Base-by-base conservation (phyloP, 2,888 invertebrate species). In the Odontomyia ornata region DNA sequence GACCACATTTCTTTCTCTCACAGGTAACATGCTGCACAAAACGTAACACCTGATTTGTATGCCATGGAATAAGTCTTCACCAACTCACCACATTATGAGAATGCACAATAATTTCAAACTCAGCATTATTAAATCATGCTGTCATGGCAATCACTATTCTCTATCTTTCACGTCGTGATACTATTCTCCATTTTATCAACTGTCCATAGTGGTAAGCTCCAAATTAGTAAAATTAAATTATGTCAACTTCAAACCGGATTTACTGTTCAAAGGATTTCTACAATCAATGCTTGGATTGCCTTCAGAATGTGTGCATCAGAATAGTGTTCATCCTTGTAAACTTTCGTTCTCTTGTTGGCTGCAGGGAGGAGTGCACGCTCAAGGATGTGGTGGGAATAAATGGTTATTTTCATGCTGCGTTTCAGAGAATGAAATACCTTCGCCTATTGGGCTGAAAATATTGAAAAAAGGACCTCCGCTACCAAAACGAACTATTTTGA, bases 361-460 rank as follows among this genome's bases (percentile, higher is more conserved):
- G 80, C 90, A 90, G 36, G 93, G 93, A 0, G 93, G 93, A 15
- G 88, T 88, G 47, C 89, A 91, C 82, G 89, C 89, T 52, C 86
- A 90, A 28, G 92, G 92, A 25, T 93, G 93, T 80, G 92, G 92
- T 0, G 89, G 90, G 64, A 89, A 89, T 82, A 87, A 89, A 78
- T 93, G 92, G 92, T 86, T 93, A 64, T 91, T 93, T 81, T 91
- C 93, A 0, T 94, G 94, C 85, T 93, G 94, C 81, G 87, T 90
- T 60, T 87, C 87, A 5, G 84, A 86, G 36, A 83, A 82, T 79
- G 82, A 83, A 60, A 80, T 77, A 56, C 28, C 52, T 62, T 46
- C 60, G 1, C 43, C 30, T 27, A 13, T 28, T 36, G 43, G 71
- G 13, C 13, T 46, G 47, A 23, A 60, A 36, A 18, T 47, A 9